Evolutionary conservation across 2,888 invertebrate species (phyloP), one percentile per base, ranked within the genome.

Genomic region (Trilocha varians): DNA sequence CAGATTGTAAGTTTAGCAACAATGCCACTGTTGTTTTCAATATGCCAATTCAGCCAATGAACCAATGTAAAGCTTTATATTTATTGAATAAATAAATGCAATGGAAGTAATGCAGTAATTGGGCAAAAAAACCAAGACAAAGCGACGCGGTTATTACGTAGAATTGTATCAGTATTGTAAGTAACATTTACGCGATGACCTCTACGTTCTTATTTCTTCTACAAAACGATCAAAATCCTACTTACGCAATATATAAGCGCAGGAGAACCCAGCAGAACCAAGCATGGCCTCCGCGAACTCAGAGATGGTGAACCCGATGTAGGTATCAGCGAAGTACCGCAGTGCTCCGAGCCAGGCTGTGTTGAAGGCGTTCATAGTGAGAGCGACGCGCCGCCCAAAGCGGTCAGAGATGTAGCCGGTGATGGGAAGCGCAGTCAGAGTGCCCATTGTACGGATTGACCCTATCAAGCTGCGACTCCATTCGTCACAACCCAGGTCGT

Each of bases 391-490:
- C 36, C 91, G 80, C 1, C 91, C 91, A 75, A 85, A 93, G 85
- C 87, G 89, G 73, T 93, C 93, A 0, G 93, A 92, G 33, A 92
- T 65, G 50, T 87, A 87, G 34, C 93, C 93, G 1, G 90, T 88
- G 43, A 91, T 72, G 2, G 91, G 90, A 43, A 91, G 78, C 0
- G 91, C 90, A 35, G 89, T 68, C 54, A 92, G 87, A 42, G 89
- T 89, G 9, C 92, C 92, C 32, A 90, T 57, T 38, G 89, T 91
- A 47, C 91, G 89, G 2, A 91, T 71, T 1, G 92, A 91, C 1
- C 93, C 93, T 32, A 93, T 89, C 43, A 93, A 59, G 0, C 91
- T 87, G 15, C 93, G 77, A 48, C 89, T 90, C 93, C 93, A 93
- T 82, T 79, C 85, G 15, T 88, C 87, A 53, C 91, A 91, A 2